A percentile compares a stretch with the other conserved stretches of the same genome.
Conservation (phyloP, 2,797 vertebrate species). For the Graptemys geographica region DNA sequence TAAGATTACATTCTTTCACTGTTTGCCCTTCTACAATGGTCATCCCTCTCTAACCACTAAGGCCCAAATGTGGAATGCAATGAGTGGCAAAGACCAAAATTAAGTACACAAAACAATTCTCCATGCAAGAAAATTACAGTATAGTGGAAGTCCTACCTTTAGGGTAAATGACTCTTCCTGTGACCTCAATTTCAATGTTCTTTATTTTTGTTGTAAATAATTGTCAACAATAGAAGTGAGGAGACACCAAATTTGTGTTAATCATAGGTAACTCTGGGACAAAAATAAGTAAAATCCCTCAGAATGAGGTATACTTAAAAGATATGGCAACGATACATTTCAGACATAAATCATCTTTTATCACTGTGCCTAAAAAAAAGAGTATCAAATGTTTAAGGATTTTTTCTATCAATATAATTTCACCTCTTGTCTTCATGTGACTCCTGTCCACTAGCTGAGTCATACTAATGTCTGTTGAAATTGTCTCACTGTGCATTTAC, state of each 20-base stretch:
- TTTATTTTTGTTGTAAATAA: background rate
- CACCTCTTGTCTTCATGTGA: background rate
- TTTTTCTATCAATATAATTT: background rate
- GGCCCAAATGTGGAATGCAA: background rate
- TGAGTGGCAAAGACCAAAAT: background rate
- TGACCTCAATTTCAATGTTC: background rate
- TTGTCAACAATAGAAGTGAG: rapidly evolving
- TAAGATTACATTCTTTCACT: background rate
- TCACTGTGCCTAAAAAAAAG: background rate
- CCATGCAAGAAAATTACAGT: background rate
- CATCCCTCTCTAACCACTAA: background rate
- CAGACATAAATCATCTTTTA: background rate
- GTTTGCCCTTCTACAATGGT: background rate
- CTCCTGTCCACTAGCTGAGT: background rate
- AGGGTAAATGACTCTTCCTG: background rate
- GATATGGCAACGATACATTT: background rate
- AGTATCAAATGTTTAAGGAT: background rate
- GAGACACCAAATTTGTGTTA: background rate
- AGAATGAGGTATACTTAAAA: background rate
- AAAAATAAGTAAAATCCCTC: background rate
- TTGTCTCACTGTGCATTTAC: rapidly evolving
- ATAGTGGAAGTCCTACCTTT: background rate
- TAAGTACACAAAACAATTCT: background rate
- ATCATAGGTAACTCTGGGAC: background rate
- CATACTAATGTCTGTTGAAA: background rate